A percentile compares a stretch with the other conserved stretches of the same genome.
phyloP scores from a whole-genome alignment of 2,888 invertebrate species.

The Ptilodon capucinus region DNA sequence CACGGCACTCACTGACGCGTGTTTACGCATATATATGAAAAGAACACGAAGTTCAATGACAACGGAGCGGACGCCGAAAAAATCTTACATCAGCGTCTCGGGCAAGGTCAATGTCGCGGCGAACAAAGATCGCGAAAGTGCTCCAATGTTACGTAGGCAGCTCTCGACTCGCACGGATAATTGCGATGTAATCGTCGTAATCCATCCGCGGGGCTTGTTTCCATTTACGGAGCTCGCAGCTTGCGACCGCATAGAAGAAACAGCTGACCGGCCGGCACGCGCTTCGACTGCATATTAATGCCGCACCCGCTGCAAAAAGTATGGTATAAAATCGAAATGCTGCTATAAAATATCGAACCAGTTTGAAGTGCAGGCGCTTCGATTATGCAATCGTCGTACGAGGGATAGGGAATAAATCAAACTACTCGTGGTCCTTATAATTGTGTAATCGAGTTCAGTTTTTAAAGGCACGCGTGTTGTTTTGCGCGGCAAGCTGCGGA shows the following conservation, averaged over 20 bases:
- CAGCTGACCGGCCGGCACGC: constrained; percentile 79
- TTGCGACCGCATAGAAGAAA: constrained; percentile 76
- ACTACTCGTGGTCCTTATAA: constrained; percentile 31
- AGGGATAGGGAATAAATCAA: constrained; percentile 52
- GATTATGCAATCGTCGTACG: constrained; percentile 61
- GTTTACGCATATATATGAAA: constrained; percentile 49
- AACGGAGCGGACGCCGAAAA: constrained; percentile 64
- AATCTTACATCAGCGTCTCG: constrained; percentile 65
- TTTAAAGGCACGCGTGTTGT: constrained; percentile 29
- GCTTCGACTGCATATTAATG: constrained; percentile 77
- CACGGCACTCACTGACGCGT: constrained; percentile 45
- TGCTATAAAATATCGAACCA: constrained; percentile 65
- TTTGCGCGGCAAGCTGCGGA: constrained; percentile 21
- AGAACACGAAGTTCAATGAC: constrained; percentile 58
- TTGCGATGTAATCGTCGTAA: constrained; percentile 80
- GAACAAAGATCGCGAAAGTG: constrained; percentile 80
- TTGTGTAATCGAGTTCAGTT: constrained; percentile 50
- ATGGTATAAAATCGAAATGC: constrained; percentile 68
- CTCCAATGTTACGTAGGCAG: constrained; percentile 61
- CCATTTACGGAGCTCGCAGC: constrained; percentile 78
- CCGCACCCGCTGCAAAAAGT: constrained; percentile 69
- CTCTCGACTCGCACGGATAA: constrained; percentile 64
- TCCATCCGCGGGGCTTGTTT: constrained; percentile 75
- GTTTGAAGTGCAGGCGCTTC: constrained; percentile 65
- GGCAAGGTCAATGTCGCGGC: constrained; percentile 74